Evolutionary conservation across 2,888 invertebrate genomes (phyloP), one percentile per base, ranked within the genome.

Genomic region (Xylota segnis): DNA sequence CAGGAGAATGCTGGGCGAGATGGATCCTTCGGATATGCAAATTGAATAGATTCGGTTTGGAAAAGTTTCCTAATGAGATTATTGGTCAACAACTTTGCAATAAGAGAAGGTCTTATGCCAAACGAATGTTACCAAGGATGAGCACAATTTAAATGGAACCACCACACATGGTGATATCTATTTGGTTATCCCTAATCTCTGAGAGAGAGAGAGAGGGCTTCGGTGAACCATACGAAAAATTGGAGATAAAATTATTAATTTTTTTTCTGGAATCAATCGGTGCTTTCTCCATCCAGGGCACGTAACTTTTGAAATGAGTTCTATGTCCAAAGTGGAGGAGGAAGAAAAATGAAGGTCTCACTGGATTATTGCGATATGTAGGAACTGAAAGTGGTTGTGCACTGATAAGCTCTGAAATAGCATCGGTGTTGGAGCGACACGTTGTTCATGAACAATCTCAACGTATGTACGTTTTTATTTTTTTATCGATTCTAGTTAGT

Each of bases 21-120:
- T 58, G 37, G 10, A 56, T 56, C 32, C 47, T n/a, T n/a, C 14
- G 56, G 52, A 72, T 58, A 79, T 72, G 79, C 43, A 72, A 83
- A 77, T 77, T 76, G 71, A 76, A 58, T 76, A 47, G 43, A 58
- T 71, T 59, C 54, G 32, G 23, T 37, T 66, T 61, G 29, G 7
- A 74, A 58, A 83, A 70, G n/a, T 68, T 70, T 65, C 29, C 10
- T 65, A 58, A 75, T 37, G 18, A 43, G 52, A 58, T 79, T 79
- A 65, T 75, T 58, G 65, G 75, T 58, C 50, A 78, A 34, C 40
- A 78, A 76, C 29, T 9, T 74, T 74, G 9, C 5, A 14, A 27
- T 52, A 0, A 0, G 5, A 37, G 37, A 37, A 52, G 50, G 27
- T 14, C 16, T 32, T 52, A 10, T 23, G 27, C 14, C 4, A 59